Conservation (phyloP, 1,140 invertebrate genomes). For the Zaprionus camerounensis region DNA sequence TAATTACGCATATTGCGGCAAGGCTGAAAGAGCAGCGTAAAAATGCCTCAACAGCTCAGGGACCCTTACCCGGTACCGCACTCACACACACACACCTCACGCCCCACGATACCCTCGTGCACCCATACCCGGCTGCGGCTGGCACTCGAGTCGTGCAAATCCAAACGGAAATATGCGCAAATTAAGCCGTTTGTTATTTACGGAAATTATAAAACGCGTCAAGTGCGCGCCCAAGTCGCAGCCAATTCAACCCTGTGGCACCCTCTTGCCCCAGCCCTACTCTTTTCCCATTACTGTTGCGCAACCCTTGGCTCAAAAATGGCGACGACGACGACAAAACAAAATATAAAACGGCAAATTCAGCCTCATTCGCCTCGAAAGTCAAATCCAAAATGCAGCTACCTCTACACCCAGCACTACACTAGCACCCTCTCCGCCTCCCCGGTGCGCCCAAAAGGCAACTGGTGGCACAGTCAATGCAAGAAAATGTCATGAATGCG, state of each 20-base stretch:
- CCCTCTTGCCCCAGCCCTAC: neutral
- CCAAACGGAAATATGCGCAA: slow-evolving; percentile 82
- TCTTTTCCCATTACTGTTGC: slow-evolving; percentile 23
- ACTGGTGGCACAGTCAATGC: slow-evolving; percentile 68
- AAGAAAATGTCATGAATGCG: slow-evolving; percentile 81
- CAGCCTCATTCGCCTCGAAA: slow-evolving; percentile 10
- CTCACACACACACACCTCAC: neutral
- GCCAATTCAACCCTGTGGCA: slow-evolving; percentile 48
- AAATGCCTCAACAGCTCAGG: slow-evolving; percentile 7
- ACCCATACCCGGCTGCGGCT: neutral
- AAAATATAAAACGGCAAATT: slow-evolving; percentile 29
- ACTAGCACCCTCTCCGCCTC: neutral
- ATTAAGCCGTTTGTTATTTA: slow-evolving; percentile 81
- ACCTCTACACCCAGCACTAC: neutral
- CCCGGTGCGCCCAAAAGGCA: slow-evolving; percentile 30
- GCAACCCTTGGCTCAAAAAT: slow-evolving; percentile 48
- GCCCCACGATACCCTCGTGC: neutral
- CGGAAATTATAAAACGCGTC: slow-evolving; percentile 81
- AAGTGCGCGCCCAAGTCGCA: slow-evolving; percentile 68
- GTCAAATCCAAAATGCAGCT: slow-evolving; percentile 11
- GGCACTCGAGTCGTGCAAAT: slow-evolving; percentile 77
- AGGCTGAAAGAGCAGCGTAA: slow-evolving; percentile 11
- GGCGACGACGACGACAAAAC: slow-evolving; percentile 48
- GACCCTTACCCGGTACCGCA: neutral
- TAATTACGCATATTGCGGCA: slow-evolving; percentile 44